phyloP scores from a whole-genome alignment of 2,888 invertebrate genomes.

The Lottia gigantea region DNA sequence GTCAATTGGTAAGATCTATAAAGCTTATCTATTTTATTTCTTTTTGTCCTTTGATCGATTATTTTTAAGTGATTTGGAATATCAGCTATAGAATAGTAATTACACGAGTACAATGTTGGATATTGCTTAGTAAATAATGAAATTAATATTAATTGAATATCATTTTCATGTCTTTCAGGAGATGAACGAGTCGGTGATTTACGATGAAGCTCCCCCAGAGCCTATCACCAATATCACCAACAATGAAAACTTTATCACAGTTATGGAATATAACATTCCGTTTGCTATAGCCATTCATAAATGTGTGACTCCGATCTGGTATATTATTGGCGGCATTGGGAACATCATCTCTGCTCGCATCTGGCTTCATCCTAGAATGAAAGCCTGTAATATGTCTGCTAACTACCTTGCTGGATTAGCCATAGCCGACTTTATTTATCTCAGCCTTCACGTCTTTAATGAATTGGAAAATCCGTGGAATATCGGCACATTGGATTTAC shows the following conservation, averaged over 20 bases:
- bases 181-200: slow-evolving; percentile 8
- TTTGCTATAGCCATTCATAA: slow-evolving; percentile 52
- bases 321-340: slow-evolving; percentile 56
- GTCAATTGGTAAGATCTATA: too few species aligned
- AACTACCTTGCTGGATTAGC: slow-evolving; percentile 59
- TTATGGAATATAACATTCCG: slow-evolving; percentile 37
- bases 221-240: slow-evolving; percentile 13
- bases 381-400: slow-evolving; percentile 57
- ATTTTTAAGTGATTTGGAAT: too few species aligned
- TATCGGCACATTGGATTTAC: slow-evolving; percentile 37
- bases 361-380: slow-evolving; percentile 54
- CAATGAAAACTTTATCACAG: slow-evolving; percentile 5
- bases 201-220: background rate
- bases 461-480: slow-evolving; percentile 60
- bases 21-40: too few species aligned
- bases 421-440: slow-evolving; percentile 51
- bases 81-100: too few species aligned
- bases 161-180: slow-evolving; percentile 8
- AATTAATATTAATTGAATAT: too few species aligned
- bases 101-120: too few species aligned
- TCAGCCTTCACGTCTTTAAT: slow-evolving; percentile 55
- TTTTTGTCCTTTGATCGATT: too few species aligned
- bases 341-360: slow-evolving; percentile 55
- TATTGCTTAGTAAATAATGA: too few species aligned
- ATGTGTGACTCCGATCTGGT: slow-evolving; percentile 56